Conservation (phyloP, 2,113 vertebrate species). For the Dicerorhinus sumatrensis region DNA sequence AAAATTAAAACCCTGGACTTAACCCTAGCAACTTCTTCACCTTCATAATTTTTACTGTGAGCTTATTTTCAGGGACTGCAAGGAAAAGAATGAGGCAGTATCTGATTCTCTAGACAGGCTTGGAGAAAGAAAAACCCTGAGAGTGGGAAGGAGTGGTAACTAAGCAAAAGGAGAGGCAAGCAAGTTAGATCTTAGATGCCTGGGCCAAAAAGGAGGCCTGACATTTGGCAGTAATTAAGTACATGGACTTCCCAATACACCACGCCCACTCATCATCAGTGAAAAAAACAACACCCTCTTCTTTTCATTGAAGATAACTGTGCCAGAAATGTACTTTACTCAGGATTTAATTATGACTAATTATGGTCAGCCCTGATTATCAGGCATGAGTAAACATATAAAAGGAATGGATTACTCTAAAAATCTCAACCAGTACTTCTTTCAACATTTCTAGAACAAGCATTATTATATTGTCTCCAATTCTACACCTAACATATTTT, state of each 20-base stretch:
- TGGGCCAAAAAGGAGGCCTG: neutral
- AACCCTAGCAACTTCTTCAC: neutral
- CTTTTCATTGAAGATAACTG: constrained; percentile 12
- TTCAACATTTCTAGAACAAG: neutral
- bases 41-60: constrained; percentile 23
- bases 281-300: neutral
- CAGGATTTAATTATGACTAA: neutral
- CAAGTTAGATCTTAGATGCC: neutral
- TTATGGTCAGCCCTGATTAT: constrained; percentile 44
- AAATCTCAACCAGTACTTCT: neutral
- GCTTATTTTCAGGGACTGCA: constrained; percentile 21
- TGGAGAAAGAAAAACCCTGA: neutral
- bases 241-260: constrained; percentile 1
- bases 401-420: constrained; percentile 51
- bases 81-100: neutral
- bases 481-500: neutral
- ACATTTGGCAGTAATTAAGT: neutral
- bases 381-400: neutral
- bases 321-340: constrained; percentile 15
- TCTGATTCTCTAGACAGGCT: neutral
- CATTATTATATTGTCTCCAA: constrained; percentile 17
- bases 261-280: neutral
- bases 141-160: neutral
- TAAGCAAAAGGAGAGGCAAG: constrained; percentile 12
- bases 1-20: constrained; percentile 26